A percentile compares a stretch with the other conserved stretches of the same genome.
These are phyloP conservation scores for Microctenopoma lineatum DNA, from an alignment of 2,797 vertebrate species.

Conservation along the genomic window DNA sequence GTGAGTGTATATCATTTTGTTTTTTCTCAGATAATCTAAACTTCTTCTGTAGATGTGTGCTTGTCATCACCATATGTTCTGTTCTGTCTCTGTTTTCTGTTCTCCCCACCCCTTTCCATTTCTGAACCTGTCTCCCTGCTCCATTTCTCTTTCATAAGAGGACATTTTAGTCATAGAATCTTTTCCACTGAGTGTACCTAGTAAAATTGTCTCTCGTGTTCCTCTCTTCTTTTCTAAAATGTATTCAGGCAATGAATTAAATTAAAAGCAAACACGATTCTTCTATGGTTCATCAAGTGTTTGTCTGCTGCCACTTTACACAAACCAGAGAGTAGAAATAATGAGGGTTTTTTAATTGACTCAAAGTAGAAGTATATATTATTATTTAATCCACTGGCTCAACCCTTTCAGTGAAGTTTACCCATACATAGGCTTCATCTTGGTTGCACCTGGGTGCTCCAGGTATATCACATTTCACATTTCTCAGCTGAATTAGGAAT, in stretches of 20 bases:
- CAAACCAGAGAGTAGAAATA: conserved; percentile 27
- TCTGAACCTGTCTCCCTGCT: conserved; percentile 19
- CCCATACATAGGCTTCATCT: neutral
- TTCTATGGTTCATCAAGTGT: conserved; percentile 30
- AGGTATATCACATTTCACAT: neutral
- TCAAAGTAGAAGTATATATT: conserved; percentile 22
- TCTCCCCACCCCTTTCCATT: neutral
- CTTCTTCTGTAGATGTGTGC: conserved; percentile 9
- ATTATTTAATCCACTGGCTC: too few relatives aligned
- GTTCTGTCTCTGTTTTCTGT: neutral
- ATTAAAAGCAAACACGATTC: conserved; percentile 21
- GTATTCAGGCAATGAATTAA: conserved; percentile 7
- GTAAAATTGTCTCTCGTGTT: conserved; percentile 45
- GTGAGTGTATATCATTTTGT: neutral
- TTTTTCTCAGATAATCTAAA: conserved; percentile 1
- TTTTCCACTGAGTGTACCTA: conserved; percentile 22
- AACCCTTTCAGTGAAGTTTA: conserved; percentile 1
- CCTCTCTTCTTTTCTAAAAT: conserved; percentile 12
- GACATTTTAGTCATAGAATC: conserved; percentile 13
- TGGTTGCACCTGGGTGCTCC: neutral
- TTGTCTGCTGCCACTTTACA: conserved; percentile 43
- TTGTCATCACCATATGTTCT: conserved; percentile 5
- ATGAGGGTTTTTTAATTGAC: conserved; percentile 37
- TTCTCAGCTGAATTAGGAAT: neutral
- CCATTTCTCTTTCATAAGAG: conserved; percentile 23